Percentiles rank a stretch among this genome's conserved stretches.
Conservation (phyloP, 2,888 invertebrate genomes). For the Cerastis rubricosa region DNA sequence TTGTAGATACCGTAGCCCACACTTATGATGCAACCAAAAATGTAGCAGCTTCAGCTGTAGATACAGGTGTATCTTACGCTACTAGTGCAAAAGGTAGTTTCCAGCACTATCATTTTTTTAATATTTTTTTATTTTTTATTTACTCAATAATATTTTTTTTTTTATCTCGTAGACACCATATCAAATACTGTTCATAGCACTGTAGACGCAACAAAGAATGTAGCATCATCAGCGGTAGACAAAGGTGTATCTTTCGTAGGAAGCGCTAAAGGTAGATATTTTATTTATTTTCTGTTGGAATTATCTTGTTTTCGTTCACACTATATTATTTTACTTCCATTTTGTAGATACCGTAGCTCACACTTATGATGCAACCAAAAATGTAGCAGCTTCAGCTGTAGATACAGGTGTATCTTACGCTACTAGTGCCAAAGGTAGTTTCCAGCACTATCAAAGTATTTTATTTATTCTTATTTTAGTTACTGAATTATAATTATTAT, state of each 20-base stretch:
- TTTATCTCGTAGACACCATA: conserved; percentile 61
- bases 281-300: background rate
- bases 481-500: background rate
- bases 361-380: conserved; percentile 71
- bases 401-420: conserved; percentile 76
- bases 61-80: conserved; percentile 75
- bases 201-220: conserved; percentile 79
- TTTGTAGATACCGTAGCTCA: conserved; percentile 77
- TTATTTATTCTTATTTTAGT: too few relatives aligned
- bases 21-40: conserved; percentile 71
- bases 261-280: conserved; percentile 75
- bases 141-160: background rate
- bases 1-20: conserved; percentile 77
- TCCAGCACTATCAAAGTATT: too few relatives aligned
- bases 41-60: conserved; percentile 68
- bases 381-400: conserved; percentile 65
- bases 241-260: conserved; percentile 74
- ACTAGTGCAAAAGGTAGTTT: conserved; percentile 76
- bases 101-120: background rate
- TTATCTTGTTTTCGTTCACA: background rate
- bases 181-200: conserved; percentile 75
- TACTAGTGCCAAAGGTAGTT: conserved; percentile 76
- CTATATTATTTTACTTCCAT: conserved; percentile 50
- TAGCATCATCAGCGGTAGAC: conserved; percentile 76
- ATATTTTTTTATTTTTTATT: background rate